Conservation (phyloP, 2,113 vertebrate genomes). For the Zingel zingel region DNA sequence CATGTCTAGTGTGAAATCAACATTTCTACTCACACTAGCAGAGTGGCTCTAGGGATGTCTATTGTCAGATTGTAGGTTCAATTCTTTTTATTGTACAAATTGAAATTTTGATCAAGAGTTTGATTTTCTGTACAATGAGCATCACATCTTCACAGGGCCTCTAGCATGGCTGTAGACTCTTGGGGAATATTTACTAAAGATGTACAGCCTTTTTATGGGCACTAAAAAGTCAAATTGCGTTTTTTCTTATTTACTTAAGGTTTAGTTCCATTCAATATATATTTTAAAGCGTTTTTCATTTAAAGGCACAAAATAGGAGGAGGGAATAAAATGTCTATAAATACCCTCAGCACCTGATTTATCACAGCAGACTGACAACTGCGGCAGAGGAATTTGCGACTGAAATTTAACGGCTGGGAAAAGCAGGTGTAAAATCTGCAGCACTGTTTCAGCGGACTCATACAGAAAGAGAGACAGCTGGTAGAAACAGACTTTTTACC, state of each 20-base stretch:
- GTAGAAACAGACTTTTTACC: not conserved
- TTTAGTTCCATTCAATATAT: not conserved
- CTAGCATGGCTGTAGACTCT: not conserved
- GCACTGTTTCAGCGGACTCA: not conserved
- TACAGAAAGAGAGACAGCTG: not conserved
- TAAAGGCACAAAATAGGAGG: not conserved
- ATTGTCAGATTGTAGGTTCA: not conserved
- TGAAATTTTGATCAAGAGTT: not conserved
- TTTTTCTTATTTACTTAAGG: no score
- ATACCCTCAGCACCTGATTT: not conserved
- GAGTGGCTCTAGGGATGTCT: not conserved
- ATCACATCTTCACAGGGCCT: not conserved
- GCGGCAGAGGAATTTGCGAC: not conserved
- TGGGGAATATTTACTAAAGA: not conserved
- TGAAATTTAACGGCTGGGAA: not conserved
- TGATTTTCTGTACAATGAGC: not conserved
- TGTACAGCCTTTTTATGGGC: not conserved
- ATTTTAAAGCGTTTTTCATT: not conserved
- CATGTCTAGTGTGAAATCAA: constrained; percentile 16
- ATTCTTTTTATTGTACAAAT: not conserved
- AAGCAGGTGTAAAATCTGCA: not conserved
- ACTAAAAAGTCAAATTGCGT: not conserved
- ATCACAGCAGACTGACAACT: constrained; percentile 2
- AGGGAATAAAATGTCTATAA: not conserved
- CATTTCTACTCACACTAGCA: not conserved